Percentiles rank a stretch among this genome's conserved stretches.
These are phyloP conservation scores for Zaprionus capensis DNA, from an alignment of 1,140 invertebrate species.

Conservation along the genomic window DNA sequence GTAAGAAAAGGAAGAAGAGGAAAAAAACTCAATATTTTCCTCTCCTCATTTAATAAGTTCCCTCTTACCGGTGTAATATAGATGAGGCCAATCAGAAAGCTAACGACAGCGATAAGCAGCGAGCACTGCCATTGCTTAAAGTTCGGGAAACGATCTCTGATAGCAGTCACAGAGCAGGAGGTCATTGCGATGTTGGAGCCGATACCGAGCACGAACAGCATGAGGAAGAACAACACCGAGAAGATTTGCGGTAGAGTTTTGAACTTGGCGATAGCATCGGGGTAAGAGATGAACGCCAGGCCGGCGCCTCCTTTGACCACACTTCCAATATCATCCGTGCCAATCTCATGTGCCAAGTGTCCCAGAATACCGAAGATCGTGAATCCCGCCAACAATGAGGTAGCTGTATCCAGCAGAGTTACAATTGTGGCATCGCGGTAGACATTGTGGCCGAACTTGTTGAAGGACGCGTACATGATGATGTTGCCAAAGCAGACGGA, in stretches of 20 bases:
- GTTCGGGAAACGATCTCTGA: conserved; percentile 89
- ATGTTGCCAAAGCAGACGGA: conserved; percentile 93
- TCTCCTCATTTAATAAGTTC: neutral
- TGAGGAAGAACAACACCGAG: conserved; percentile 94
- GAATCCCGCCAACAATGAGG: conserved; percentile 93
- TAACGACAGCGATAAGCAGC: conserved; percentile 85
- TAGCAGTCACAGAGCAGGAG: conserved; percentile 88
- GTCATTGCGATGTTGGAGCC: conserved; percentile 90
- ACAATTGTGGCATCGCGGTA: conserved; percentile 92
- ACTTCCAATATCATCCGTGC: conserved; percentile 85
- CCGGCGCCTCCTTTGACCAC: conserved; percentile 89
- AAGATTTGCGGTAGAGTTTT: conserved; percentile 92
- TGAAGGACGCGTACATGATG: conserved; percentile 93
- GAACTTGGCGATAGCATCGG: conserved; percentile 94
- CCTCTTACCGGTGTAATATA: conserved; percentile 90
- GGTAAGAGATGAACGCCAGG: conserved; percentile 94
- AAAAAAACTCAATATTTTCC: neutral
- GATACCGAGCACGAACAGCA: conserved; percentile 92
- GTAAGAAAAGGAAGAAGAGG: neutral
- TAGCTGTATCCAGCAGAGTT: conserved; percentile 91
- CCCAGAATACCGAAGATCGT: conserved; percentile 95
- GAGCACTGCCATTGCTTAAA: conserved; percentile 87
- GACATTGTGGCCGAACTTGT: conserved; percentile 92
- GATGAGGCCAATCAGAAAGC: conserved; percentile 89
- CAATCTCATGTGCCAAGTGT: conserved; percentile 88